These are phyloP conservation scores for Candoia aspera DNA, from an alignment of 2,113 vertebrate genomes.

Conservation along the genomic window DNA sequence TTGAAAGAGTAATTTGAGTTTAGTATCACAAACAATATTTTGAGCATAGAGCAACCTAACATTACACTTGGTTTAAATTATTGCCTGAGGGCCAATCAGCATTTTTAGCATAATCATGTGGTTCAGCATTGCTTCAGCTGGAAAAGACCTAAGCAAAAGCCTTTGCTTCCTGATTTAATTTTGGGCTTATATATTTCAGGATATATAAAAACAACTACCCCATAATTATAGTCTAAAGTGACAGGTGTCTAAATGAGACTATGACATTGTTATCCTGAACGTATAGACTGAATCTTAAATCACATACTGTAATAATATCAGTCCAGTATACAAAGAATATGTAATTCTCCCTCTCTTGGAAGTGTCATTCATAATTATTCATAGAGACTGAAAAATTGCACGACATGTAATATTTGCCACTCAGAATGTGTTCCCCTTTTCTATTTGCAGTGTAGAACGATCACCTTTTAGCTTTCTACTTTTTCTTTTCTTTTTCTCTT, in stretches of 20 bases:
- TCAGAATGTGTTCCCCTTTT: slow-evolving; percentile 32
- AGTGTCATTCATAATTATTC: slow-evolving; percentile 53
- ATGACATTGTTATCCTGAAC: not conserved
- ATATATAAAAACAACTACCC: not conserved
- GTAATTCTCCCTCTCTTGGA: slow-evolving; percentile 41
- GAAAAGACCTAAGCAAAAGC: not conserved
- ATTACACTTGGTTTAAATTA: not conserved
- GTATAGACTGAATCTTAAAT: not conserved
- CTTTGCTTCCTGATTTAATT: not conserved
- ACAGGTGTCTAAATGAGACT: not conserved
- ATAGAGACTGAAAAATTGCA: slow-evolving; percentile 46
- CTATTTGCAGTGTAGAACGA: slow-evolving; percentile 10
- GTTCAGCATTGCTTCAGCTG: not conserved
- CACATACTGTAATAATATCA: not conserved
- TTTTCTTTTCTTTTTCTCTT: slow-evolving; percentile 23
- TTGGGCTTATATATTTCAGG: not conserved
- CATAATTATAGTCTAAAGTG: not conserved
- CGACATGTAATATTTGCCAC: slow-evolving; percentile 53
- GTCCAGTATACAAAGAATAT: no score
- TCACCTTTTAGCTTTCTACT: slow-evolving; percentile 23
- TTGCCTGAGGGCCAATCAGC: not conserved
- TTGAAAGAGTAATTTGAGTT: not conserved
- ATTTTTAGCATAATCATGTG: not conserved
- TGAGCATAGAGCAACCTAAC: not conserved
- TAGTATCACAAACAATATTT: not conserved